Base-by-base conservation (phyloP, 2,113 vertebrate genomes). In the Ascaphus truei region DNA sequence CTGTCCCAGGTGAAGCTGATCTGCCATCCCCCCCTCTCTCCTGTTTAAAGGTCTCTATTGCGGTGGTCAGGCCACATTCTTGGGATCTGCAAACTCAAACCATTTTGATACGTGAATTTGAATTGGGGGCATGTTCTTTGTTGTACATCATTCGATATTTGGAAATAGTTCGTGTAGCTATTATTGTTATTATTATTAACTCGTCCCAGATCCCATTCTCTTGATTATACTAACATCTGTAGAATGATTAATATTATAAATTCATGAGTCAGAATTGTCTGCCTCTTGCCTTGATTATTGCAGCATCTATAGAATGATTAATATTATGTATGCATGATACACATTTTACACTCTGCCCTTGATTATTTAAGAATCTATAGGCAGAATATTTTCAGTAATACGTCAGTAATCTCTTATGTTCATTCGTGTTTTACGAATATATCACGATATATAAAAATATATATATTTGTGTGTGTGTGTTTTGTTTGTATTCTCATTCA, bases 291-390 rank as follows among this genome's bases (percentile, higher is more conserved):
- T 68, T 68, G 64, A 57, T 68, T 58, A 48, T 68, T 48, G 23
- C 41, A 26, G 10, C 55, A 15, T 20, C n/a, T 37, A 47, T 47
- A 62, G 29, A 11, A 47, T 68, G 55, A 68, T 68, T 68, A 68
- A 68, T 68, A 59, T 68, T 50, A 68, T 68, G 55, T 37, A 60
- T 68, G 65, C 53, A 61, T 29, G n/a, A 61, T 45, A 26, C 25
- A 45, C n/a, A 12, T n/a, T n/a, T n/a, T n/a, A n/a, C n/a, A n/a
- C 26, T 58, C 52, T 68, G 29, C 41, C 55, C 66, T 59, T 68
- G 66, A 68, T 68, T 59, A 68, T 68, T 68, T n/a, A n/a, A n/a
- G n/a, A n/a, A n/a, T 48, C 30, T 59, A 59, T 59, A 68, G 41
- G 60, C 8, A 47, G 29, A 62, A 56, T 55, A 60, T 36, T 22